These are phyloP conservation scores for Catonia carolina DNA, from an alignment of 2,888 invertebrate species.

Conservation along the genomic window DNA sequence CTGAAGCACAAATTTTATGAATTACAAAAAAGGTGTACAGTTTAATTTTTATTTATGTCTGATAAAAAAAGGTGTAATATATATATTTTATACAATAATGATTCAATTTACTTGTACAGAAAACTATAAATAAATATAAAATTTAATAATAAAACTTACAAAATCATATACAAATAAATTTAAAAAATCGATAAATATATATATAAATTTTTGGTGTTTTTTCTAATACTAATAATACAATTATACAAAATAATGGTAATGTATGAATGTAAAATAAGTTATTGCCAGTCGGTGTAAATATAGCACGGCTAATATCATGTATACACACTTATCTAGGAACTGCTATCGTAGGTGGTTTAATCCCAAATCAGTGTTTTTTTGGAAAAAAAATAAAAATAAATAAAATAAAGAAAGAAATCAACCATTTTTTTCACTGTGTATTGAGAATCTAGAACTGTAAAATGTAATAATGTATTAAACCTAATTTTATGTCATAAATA, in stretches of 20 bases:
- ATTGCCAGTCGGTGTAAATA: conserved; percentile 3
- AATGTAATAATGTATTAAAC: conserved; percentile 15
- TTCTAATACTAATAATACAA: too few relatives aligned
- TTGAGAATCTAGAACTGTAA: conserved; percentile 10
- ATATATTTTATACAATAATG: too few relatives aligned
- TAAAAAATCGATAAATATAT: too few relatives aligned
- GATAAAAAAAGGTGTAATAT: too few relatives aligned
- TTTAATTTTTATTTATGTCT: too few relatives aligned
- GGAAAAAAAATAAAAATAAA: neutral
- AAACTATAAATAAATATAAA: too few relatives aligned
- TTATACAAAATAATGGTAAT: neutral
- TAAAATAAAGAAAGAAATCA: neutral
- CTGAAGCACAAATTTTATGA: too few relatives aligned
- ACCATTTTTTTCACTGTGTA: conserved; percentile 13
- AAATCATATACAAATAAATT: too few relatives aligned
- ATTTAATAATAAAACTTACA: too few relatives aligned
- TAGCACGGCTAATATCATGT: conserved; percentile 7
- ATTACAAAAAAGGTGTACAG: too few relatives aligned
- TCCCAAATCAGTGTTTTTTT: conserved; percentile 11
- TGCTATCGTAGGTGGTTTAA: conserved; percentile 10
- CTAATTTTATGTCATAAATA: conserved; percentile 9
- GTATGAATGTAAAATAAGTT: conserved; percentile 4
- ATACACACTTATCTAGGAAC: neutral
- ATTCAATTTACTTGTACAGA: too few relatives aligned
- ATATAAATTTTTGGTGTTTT: too few relatives aligned